A percentile compares a stretch with the other conserved stretches of the same genome.
phyloP scores from a whole-genome alignment of 2,113 vertebrate species.

The Vulpes ferrilata region DNA sequence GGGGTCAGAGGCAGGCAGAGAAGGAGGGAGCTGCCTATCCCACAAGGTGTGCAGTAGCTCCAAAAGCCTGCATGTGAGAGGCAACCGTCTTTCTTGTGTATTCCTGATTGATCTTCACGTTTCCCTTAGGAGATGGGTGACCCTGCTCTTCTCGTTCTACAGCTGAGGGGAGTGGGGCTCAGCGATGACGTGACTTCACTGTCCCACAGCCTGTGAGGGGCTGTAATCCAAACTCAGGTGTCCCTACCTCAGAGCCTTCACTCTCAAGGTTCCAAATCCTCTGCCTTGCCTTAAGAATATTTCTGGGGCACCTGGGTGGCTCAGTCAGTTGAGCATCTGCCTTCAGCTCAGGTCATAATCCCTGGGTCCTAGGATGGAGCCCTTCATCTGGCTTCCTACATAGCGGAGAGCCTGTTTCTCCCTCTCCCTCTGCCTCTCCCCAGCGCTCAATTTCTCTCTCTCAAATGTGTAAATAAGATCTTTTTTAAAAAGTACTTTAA shows the following conservation, averaged over 20 bases:
- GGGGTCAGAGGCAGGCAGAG: not conserved
- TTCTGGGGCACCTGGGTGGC: not conserved
- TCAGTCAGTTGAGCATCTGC: not conserved
- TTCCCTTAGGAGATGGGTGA: not conserved
- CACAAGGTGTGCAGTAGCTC: rapidly evolving
- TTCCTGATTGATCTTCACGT: rapidly evolving
- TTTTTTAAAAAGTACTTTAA: no score
- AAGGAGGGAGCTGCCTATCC: not conserved
- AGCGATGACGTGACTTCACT: not conserved
- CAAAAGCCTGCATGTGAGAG: not conserved
- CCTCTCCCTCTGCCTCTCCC: no score
- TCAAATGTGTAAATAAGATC: no score
- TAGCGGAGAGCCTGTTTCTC: no score
- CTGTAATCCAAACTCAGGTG: not conserved
- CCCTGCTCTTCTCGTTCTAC: rapidly evolving
- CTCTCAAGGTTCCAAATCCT: not conserved
- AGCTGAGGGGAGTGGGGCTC: not conserved
- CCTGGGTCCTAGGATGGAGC: not conserved
- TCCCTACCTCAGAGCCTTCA: not conserved
- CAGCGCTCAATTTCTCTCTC: no score
- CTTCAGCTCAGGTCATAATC: not conserved
- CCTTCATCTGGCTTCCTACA: not conserved
- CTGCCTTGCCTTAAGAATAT: not conserved
- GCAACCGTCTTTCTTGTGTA: rapidly evolving
- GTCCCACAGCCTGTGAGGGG: not conserved